Base-by-base conservation (phyloP, 1,140 invertebrate species). In the Chironomus striatipennis region DNA sequence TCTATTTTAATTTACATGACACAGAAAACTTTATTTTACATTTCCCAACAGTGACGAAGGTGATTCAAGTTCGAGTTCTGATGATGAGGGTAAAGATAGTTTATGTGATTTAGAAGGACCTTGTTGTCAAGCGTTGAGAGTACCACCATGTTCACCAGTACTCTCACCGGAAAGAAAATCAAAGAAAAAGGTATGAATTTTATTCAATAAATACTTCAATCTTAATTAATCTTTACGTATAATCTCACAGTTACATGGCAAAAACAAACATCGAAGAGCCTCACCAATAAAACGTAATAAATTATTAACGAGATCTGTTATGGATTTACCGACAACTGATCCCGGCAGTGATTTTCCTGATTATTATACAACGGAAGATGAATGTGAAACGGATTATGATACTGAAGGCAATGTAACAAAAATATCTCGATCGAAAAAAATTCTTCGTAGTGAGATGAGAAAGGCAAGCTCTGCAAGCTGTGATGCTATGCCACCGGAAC, bases 51-150 rank as follows among this genome's bases (percentile, higher is more conserved):
- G 91, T 82, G 90, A 92, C 78, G 90, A 92, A 81, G 91, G 90
- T 17, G 90, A 90, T 76, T 88, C 89, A n/a, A 90, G 89, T 18
- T 90, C 88, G 21, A 90, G 87, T 76, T 82, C 81, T 10, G 81
- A 82, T 42, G 81, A 82, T 65, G 81, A 82, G 73, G 79, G 80
- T 75, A 81, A 81, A 73, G 78, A 77, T 75, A 77, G 78, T 10
- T 75, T 75, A 47, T 82, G 81, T 20, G 81, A 82, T 74, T 75
- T 81, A 42, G 81, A 82, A 74, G 81, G 81, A 43, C 81, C 81
- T 10, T 82, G 81, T 75, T 82, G 81, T 78, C 79, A 80, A 9
- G 77, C 80, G 67, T 77, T 78, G 65, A 76, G 78, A 10, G 86
- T 85, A 2, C 88, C 88, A 42, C 87, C 88, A 4, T 85, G 87